These are phyloP conservation scores for Prionailurus viverrinus DNA, from an alignment of 2,113 vertebrate species.

Conservation along the genomic window DNA sequence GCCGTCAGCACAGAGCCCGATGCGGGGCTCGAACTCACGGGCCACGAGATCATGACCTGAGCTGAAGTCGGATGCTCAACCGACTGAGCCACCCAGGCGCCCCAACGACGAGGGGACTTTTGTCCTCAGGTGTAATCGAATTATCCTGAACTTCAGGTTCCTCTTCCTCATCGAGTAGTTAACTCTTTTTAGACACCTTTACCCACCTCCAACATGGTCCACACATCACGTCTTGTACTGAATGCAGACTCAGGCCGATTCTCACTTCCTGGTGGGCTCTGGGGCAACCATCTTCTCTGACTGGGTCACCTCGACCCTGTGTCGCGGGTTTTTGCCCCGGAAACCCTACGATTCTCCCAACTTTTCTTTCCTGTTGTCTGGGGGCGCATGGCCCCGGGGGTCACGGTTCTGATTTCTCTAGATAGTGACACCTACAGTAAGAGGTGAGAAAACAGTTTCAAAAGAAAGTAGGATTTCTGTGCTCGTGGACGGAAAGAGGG, in stretches of 20 bases:
- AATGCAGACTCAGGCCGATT: not conserved
- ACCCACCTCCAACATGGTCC: not conserved
- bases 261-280: not conserved
- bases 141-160: not conserved
- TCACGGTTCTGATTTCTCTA: not conserved
- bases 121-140: not conserved
- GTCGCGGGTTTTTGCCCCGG: not conserved
- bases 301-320: no score
- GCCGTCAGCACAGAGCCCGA: no score
- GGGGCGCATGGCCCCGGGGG: rapidly evolving
- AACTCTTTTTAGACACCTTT: not conserved
- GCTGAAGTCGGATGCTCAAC: no score
- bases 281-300: not conserved
- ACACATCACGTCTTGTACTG: rapidly evolving
- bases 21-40: no score
- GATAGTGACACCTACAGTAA: no score
- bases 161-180: not conserved
- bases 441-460: not conserved
- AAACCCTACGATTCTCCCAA: not conserved
- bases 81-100: no score
- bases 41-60: rapidly evolving
- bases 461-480: not conserved
- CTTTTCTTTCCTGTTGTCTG: not conserved
- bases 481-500: not conserved
- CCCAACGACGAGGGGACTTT: not conserved